Base-by-base conservation (phyloP, 2,888 invertebrate genomes). In the Odontothrips loti region DNA sequence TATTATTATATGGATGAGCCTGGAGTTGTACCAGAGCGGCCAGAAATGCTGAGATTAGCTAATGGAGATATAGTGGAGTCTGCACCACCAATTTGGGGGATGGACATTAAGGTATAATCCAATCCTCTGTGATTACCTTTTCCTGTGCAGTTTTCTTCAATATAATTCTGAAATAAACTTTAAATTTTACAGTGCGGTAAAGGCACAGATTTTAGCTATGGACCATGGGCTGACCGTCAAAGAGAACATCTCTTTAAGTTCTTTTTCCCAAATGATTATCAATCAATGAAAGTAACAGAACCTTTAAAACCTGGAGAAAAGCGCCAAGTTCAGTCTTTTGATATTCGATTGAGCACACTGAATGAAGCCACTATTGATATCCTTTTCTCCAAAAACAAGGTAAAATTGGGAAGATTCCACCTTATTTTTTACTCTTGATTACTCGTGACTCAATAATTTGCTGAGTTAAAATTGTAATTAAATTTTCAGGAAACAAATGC, bases 1-100 rank as follows among this genome's bases (percentile, higher is more conserved):
- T 98, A 98, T 87, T 98, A 97, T 88, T 98, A 97, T 86, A 96
- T 98, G 95, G 99, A 99, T 88, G 97, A 98, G 87, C 94, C 97
- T 80, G 91, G 91, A 3, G 87, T 95, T 80, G 97, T 98, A 4
- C 97, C 97, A 0, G 95, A 96, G 85, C 94, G 95, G 86, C 97
- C 97, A 0, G 96, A 97, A 83, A 91, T 95, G 86, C 91, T 97
- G 23, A 94, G 94, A 83, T 87, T 97, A 83, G 96, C 96, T 1
- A 97, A 97, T 88, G 98, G 97, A 1, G 97, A 98, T 87, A 93
- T 96, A 82, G 95, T 97, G 0, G 96, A 96, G 86, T 95, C 96
- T 6, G 95, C 96, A 81, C 96, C 96, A 15, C 98, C 98, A 0
- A 95, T 96, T 84, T 96, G 97, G 96, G 97, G 97, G 10, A 93